A percentile compares a stretch with the other conserved stretches of the same genome.
Conservation (phyloP, 2,797 vertebrate genomes). For the Microcaecilia unicolor region DNA sequence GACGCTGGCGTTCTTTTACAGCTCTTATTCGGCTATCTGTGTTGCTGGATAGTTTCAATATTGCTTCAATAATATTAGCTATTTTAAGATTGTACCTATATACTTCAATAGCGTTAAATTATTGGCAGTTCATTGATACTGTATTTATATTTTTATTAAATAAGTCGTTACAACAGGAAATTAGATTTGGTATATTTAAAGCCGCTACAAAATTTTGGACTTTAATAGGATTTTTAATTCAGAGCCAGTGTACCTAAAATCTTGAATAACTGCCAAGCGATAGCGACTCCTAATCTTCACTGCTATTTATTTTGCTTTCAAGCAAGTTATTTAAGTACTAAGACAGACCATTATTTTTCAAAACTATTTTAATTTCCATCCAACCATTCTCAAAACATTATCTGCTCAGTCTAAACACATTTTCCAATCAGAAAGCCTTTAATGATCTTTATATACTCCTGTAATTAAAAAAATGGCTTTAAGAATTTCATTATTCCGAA, state of each 20-base stretch:
- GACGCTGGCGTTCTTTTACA: conserved; percentile 50
- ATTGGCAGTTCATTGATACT: no score
- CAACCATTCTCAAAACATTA: conserved; percentile 11
- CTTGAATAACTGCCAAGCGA: background rate
- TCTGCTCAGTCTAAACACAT: conserved; percentile 43
- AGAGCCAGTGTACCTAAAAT: no score
- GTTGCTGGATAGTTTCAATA: conserved; percentile 29
- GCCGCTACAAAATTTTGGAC: no score
- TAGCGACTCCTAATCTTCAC: no score
- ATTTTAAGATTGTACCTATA: conserved; percentile 6
- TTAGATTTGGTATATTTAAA: no score
- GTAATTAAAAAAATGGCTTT: conserved; percentile 33
- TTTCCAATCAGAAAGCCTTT: conserved; percentile 48
- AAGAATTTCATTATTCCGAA: conserved; percentile 18
- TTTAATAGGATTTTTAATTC: no score
- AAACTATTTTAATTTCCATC: conserved; percentile 30
- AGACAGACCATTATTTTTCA: conserved; percentile 31
- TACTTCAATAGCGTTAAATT: no score
- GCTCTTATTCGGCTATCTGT: conserved; percentile 27
- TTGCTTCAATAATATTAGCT: conserved; percentile 27
- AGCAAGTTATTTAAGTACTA: conserved; percentile 31
- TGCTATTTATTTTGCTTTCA: conserved; percentile 9
- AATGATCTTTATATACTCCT: conserved; percentile 48
- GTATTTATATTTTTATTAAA: no score
- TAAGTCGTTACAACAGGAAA: no score